Conservation (phyloP, 2,797 vertebrate genomes). For the Pseudotriccus pelzelni region DNA sequence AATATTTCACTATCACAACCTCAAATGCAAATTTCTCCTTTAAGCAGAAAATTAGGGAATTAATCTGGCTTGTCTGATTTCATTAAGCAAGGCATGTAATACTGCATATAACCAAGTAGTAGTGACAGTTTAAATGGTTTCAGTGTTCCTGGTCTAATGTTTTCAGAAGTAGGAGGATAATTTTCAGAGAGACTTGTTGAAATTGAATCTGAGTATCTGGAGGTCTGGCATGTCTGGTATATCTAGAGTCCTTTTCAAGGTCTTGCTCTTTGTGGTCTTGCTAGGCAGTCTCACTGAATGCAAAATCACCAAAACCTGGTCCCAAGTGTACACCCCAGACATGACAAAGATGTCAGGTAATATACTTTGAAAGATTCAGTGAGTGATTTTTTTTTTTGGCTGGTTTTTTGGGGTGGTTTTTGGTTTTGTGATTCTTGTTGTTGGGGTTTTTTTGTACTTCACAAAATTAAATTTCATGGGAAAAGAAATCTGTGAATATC, state of each 20-base stretch:
- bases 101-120: neutral
- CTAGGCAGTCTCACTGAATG: neutral
- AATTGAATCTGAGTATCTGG: neutral
- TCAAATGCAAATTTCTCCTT: neutral
- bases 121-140: neutral
- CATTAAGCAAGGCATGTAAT: neutral
- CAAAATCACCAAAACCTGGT: neutral
- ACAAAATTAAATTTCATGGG: neutral
- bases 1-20: neutral
- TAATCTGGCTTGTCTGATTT: neutral
- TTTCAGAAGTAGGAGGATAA: neutral
- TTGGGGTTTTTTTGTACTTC: neutral
- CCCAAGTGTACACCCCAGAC: neutral
- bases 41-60: neutral
- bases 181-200: neutral
- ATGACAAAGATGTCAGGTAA: neutral
- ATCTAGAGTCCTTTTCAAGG: neutral
- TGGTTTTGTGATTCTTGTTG: neutral
- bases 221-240: neutral
- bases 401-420: neutral
- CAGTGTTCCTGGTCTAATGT: neutral
- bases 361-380: neutral
- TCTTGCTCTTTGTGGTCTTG: neutral
- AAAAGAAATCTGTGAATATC: neutral
- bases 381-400: neutral